These are phyloP conservation scores for Gari tellinella DNA, from an alignment of 2,888 invertebrate species.

Conservation along the genomic window DNA sequence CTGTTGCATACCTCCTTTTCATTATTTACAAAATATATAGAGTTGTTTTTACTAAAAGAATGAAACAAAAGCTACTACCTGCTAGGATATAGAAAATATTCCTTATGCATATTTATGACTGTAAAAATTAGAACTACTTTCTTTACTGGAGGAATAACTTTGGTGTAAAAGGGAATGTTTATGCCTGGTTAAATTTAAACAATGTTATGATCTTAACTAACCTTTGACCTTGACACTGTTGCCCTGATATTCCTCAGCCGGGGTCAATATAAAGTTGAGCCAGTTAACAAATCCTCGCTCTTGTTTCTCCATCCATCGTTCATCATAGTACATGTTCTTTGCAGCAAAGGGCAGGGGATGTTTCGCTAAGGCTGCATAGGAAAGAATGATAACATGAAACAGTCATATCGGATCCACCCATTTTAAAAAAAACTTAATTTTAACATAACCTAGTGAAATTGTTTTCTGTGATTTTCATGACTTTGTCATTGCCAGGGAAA, in stretches of 20 bases:
- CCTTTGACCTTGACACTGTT: slow-evolving; percentile 73
- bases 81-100: too few species aligned
- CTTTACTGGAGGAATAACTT: too few species aligned
- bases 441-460: neutral
- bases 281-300: slow-evolving; percentile 84
- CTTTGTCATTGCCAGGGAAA: too few species aligned
- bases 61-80: too few species aligned
- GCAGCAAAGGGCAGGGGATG: slow-evolving; percentile 84
- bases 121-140: too few species aligned
- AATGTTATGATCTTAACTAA: slow-evolving; percentile 32
- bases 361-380: slow-evolving; percentile 76
- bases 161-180: too few species aligned
- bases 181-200: too few species aligned
- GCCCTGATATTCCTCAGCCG: slow-evolving; percentile 81
- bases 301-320: slow-evolving; percentile 85
- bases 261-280: slow-evolving; percentile 85
- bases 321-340: slow-evolving; percentile 85
- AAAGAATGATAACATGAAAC: neutral
- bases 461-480: neutral
- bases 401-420: neutral
- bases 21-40: too few species aligned
- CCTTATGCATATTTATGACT: too few species aligned
- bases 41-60: too few species aligned
- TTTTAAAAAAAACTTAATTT: neutral
- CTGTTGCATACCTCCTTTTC: too few species aligned